Percentiles rank a stretch among this genome's conserved stretches.
phyloP scores from a whole-genome alignment of 2,888 invertebrate genomes.

The Pinctada fucata region DNA sequence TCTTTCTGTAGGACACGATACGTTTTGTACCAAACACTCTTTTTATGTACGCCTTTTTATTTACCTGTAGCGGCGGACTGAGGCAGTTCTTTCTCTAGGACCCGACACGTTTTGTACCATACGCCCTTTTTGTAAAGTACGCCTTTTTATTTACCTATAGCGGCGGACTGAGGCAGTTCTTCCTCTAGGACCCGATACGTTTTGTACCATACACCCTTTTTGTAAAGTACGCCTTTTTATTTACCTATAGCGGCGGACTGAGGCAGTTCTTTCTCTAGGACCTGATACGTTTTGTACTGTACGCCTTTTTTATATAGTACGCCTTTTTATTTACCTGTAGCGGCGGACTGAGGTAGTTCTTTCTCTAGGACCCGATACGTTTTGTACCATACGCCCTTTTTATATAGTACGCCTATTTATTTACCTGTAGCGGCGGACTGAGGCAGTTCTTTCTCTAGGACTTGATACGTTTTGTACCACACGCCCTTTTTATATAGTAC shows the following conservation, averaged over 20 bases:
- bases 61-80: conserved; percentile 46
- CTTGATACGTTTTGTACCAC: conserved; percentile 73
- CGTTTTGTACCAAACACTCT: too few relatives aligned
- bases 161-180: conserved; percentile 57
- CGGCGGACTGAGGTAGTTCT: too few relatives aligned
- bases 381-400: too few relatives aligned
- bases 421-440: conserved; percentile 46
- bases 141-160: conserved; percentile 41
- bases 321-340: too few relatives aligned
- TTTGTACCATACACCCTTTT: conserved; percentile 73
- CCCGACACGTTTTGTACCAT: conserved; percentile 73
- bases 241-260: conserved; percentile 46
- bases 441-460: conserved; percentile 69
- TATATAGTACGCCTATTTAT: too few relatives aligned
- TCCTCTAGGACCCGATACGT: conserved; percentile 73
- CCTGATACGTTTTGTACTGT: conserved; percentile 73
- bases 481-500: conserved; percentile 52
- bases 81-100: conserved; percentile 69
- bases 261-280: conserved; percentile 69
- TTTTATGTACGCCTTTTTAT: too few relatives aligned
- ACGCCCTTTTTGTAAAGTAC: too few relatives aligned
- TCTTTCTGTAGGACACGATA: too few relatives aligned
- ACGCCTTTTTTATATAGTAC: too few relatives aligned
- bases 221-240: too few relatives aligned
- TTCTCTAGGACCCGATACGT: too few relatives aligned